Base-by-base conservation (phyloP, 2,797 vertebrate species). In the Delichon dasypus region DNA sequence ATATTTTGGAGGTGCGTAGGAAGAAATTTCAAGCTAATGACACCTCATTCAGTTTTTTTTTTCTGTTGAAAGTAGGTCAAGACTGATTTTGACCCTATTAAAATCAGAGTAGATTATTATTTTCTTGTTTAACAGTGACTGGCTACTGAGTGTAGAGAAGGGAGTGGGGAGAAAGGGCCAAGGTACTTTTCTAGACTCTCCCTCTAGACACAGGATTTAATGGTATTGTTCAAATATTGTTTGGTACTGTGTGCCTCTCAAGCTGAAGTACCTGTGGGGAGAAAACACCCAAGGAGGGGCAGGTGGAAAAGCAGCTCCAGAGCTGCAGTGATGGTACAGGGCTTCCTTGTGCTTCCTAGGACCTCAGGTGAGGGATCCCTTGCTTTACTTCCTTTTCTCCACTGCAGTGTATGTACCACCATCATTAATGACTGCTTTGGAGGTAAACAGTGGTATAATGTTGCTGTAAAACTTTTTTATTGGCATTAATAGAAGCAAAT, bases 191-290 rank as follows among this genome's bases (percentile, higher is more conserved):
- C 23, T 75, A 6, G 40, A 10, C 38, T 3, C 14, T 29, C 44
- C 38, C 38, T 79, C 21, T 20, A 29, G 67, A 21, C 12, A 16
- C 11, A 66, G 32, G 14, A 22, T 16, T 58, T n/a, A 10, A 32
- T 32, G 2, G 7, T 30, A 1, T 12, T 40, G 7, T 48, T 58
- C 18, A 14, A 2, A 29, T 44, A 2, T 4, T 32, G 2, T 71
- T 58, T 64, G 23, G 23, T 83, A 17, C 14, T 40, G 4, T 2
- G 2, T 57, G 9, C 34, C 3, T 60, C 34, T 61, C 50, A 25
- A 53, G 12, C 44, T 78, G 38, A 65, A 44, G 23, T 1, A 0
- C 20, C 38, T 48, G 30, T 7, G 45, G n/a, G 22, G 13, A 66
- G 10, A 77, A 8, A 77, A 8, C 16, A 53, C 34, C 38, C 9